Conservation (phyloP, 2,797 vertebrate species). For the Sebastolobus altivelis region DNA sequence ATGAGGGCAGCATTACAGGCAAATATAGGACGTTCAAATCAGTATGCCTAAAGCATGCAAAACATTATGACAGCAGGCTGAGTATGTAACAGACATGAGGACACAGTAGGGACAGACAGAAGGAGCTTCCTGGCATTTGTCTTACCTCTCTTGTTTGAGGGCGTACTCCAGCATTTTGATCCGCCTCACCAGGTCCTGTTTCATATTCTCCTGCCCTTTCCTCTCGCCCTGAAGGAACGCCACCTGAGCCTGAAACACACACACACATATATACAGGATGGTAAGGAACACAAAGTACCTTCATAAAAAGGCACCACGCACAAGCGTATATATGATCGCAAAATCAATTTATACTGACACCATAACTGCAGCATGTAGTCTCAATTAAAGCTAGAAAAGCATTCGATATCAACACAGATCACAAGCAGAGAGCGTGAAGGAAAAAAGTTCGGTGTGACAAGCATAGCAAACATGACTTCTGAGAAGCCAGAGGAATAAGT, state of each 20-base stretch:
- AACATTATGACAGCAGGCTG: background rate
- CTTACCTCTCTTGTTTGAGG: conserved; percentile 88
- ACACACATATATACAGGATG: conserved; percentile 42
- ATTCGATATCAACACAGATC: conserved; percentile 19
- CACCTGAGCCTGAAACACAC: conserved; percentile 84
- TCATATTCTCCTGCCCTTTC: conserved; percentile 91
- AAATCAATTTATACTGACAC: conserved; percentile 2
- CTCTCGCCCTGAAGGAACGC: conserved; percentile 88
- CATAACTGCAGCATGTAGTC: background rate
- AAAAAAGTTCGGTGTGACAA: conserved; percentile 38
- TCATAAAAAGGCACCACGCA: background rate
- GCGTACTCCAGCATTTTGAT: conserved; percentile 90
- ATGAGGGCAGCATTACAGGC: conserved; percentile 37
- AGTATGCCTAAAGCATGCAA: background rate
- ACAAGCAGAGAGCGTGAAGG: background rate
- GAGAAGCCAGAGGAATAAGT: conserved; percentile 67
- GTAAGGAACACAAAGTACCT: conserved; percentile 33
- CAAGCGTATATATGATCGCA: background rate
- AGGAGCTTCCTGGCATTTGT: background rate
- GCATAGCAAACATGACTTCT: conserved; percentile 49
- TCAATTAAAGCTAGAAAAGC: background rate
- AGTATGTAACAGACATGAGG: conserved; percentile 4
- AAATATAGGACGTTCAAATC: conserved; percentile 2
- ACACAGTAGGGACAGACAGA: conserved; percentile 14
- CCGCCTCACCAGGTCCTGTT: conserved; percentile 89